Evolutionary conservation across 2,797 vertebrate genomes (phyloP), one percentile per base, ranked within the genome.

Genomic region (Allobates femoralis): DNA sequence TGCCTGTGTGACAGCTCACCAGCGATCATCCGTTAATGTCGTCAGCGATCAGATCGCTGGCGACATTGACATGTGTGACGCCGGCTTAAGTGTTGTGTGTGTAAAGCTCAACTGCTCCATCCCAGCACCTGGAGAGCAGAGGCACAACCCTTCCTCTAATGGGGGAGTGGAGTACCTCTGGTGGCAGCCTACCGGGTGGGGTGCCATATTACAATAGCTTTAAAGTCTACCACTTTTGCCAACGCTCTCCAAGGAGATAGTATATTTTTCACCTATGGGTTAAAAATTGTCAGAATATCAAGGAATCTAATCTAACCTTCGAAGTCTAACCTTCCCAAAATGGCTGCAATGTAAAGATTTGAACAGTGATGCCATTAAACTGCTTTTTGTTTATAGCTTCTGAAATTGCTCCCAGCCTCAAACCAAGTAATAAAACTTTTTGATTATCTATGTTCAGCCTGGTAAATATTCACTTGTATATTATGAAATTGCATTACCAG

Each of bases 361-460:
- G 67, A 41, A 71, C 19, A 23, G 6, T 37, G 32, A 69, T 69
- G 66, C 6, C 32, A 71, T 71, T 21, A 71, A 12, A 41, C 67
- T 41, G 67, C 30, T 16, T 71, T 69, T 71, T 41, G 67, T 41
- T 71, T 41, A 71, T 71, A 71, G 67, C 34, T 71, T 71, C 67
- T 71, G 67, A 71, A 71, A 71, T 71, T 71, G 23, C 3, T 41
- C 34, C 34, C 67, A 41, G 67, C 67, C 11, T 71, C 67, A 71
- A 41, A 71, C 19, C 32, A 41, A 71, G 34, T 71, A 71, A 71
- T 71, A 71, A 71, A 71, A 71, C 34, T 71, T 71, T 71, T 7
- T 71, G 34, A 71, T 71, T 71, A 71, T 71, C 67, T 41, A 71
- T 71, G 34, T 71, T 71, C 67, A 71, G 67, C 67, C 19, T 71